phyloP scores from a whole-genome alignment of 1,140 invertebrate species.

The Achatina immaculata region DNA sequence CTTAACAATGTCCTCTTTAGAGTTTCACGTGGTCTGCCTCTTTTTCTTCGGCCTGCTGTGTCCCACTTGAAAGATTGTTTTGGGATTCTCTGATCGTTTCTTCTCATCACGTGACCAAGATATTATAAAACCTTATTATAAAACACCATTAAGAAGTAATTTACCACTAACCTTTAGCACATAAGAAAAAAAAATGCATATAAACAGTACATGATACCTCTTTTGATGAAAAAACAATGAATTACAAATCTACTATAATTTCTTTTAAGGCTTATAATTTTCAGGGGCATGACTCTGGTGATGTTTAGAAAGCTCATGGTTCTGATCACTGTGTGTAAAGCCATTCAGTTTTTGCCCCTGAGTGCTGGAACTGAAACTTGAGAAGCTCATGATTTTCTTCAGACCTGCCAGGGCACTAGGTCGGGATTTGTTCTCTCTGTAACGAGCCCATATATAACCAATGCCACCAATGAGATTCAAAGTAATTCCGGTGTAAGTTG shows the following conservation, averaged over 20 bases:
- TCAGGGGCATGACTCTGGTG: background rate
- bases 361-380: background rate
- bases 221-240: no score
- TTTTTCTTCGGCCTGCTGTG: no score
- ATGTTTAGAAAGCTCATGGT: background rate
- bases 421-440: constrained; percentile 53
- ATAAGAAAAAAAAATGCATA: no score
- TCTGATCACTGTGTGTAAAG: background rate
- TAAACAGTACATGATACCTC: no score
- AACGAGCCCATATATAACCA: constrained; percentile 72
- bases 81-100: no score
- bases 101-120: no score
- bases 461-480: constrained; percentile 70
- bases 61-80: no score
- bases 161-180: no score
- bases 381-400: background rate
- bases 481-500: constrained; percentile 68
- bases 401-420: constrained; percentile 20
- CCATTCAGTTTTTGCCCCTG: background rate
- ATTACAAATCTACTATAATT: background rate
- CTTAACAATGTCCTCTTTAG: no score
- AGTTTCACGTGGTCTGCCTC: no score
- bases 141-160: no score
- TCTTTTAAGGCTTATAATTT: background rate
- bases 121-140: no score